Conservation (phyloP, 2,113 vertebrate genomes). For the Lepidothrix coronata region DNA sequence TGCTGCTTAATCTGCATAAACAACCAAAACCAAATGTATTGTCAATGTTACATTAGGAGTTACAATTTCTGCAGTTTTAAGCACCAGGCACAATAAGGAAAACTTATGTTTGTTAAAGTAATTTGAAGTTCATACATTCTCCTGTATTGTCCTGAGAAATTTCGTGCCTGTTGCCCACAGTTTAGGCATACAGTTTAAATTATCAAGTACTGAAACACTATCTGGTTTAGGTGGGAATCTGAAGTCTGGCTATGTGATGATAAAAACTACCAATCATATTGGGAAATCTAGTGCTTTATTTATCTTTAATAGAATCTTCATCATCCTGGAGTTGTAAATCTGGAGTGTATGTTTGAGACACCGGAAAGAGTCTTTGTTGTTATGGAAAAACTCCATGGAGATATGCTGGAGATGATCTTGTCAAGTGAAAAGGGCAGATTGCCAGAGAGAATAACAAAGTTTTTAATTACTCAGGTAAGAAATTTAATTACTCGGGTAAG, state of each 20-base stretch:
- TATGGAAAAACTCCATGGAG: constrained; percentile 99
- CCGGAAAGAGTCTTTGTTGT: constrained; percentile 96
- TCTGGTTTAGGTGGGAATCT: background rate
- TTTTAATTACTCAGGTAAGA: constrained; percentile 93
- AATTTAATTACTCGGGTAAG: constrained; percentile 91
- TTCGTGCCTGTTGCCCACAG: background rate
- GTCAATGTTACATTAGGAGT: background rate
- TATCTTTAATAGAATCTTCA: constrained; percentile 88
- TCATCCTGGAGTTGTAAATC: constrained; percentile 94
- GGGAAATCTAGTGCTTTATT: constrained; percentile 57
- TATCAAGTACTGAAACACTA: background rate
- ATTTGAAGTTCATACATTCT: background rate
- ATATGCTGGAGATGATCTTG: constrained; percentile 99
- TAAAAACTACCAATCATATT: constrained; percentile 37
- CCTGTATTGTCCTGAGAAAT: background rate
- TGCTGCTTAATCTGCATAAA: background rate
- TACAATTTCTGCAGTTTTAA: background rate
- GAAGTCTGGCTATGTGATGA: constrained; percentile 20
- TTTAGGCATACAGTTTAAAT: background rate
- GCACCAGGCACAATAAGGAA: background rate
- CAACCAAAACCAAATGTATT: background rate
- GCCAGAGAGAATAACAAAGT: constrained; percentile 96
- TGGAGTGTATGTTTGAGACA: constrained; percentile 99
- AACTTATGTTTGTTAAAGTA: background rate
- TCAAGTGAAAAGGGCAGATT: constrained; percentile 97